These are phyloP conservation scores for Cataglyphis hispanica DNA, from an alignment of 1,140 invertebrate species.

Conservation along the genomic window DNA sequence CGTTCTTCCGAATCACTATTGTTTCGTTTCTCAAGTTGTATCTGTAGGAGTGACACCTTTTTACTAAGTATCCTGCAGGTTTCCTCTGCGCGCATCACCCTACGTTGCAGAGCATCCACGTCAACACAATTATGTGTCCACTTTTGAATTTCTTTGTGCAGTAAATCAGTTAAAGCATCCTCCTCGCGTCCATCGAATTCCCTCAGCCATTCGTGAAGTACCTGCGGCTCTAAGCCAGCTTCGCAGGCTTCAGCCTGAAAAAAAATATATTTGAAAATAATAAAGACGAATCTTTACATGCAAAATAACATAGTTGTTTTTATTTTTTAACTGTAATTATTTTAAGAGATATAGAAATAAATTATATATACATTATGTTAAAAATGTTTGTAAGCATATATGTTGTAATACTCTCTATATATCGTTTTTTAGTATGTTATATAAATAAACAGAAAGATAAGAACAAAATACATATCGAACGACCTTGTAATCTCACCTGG, in stretches of 20 bases:
- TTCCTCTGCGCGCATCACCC: constrained; percentile 82
- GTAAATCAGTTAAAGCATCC: constrained; percentile 76
- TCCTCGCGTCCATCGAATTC: constrained; percentile 84
- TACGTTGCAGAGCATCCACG: constrained; percentile 82
- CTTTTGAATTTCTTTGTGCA: constrained; percentile 83
- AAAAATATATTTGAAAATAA: constrained; percentile 15
- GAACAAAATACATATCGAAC: not conserved
- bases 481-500: constrained; percentile 88
- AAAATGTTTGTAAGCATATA: no score
- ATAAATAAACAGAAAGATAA: not conserved
- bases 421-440: not conserved
- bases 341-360: not conserved
- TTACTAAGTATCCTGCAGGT: constrained; percentile 82
- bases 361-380: no score
- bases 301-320: not conserved
- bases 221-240: constrained; percentile 83
- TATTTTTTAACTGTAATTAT: not conserved
- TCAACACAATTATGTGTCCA: constrained; percentile 84
- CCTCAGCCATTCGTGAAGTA: constrained; percentile 92
- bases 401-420: no score
- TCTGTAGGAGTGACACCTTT: constrained; percentile 80
- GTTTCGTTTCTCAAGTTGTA: constrained; percentile 81
- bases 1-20: constrained; percentile 76
- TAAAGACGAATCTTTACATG: not conserved
- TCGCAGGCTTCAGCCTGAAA: constrained; percentile 85